phyloP scores from a whole-genome alignment of 1,140 invertebrate genomes.

The Fopius arisanus region DNA sequence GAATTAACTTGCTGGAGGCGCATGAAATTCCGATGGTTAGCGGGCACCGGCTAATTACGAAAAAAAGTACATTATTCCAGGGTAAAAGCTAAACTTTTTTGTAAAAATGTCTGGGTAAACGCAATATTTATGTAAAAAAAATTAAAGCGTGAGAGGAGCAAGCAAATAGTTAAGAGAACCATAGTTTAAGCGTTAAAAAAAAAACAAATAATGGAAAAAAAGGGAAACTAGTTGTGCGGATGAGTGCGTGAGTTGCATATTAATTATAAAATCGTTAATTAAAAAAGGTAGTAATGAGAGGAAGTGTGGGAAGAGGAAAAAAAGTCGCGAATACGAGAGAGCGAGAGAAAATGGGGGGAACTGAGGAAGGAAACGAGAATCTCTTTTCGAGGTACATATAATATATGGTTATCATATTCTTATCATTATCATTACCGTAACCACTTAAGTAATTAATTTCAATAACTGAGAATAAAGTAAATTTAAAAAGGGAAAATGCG shows the following conservation, averaged over 20 bases:
- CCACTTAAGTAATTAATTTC: conserved; percentile 27
- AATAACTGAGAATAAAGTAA: conserved; percentile 14
- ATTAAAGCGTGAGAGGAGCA: conserved; percentile 24
- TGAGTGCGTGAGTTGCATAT: conserved; percentile 6
- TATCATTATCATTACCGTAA: conserved; percentile 33
- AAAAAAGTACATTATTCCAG: conserved; percentile 52
- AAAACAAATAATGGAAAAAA: conserved; percentile 47
- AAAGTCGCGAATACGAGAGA: background rate
- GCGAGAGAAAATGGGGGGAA: background rate
- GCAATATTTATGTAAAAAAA: conserved; percentile 59
- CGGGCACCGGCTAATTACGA: conserved; percentile 30
- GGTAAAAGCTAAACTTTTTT: conserved; percentile 53
- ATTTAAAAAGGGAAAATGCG: conserved; percentile 9
- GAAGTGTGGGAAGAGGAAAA: background rate
- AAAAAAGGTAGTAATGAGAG: background rate
- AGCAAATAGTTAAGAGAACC: conserved; percentile 17
- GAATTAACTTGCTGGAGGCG: conserved; percentile 19
- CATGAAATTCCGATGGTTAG: conserved; percentile 36
- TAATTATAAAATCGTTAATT: conserved; percentile 10
- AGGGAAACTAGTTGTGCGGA: background rate
- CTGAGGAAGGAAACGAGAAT: conserved; percentile 17
- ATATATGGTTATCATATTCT: conserved; percentile 33
- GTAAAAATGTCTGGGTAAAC: conserved; percentile 59
- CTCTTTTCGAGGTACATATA: conserved; percentile 26
- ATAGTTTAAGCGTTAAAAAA: conserved; percentile 27